Evolutionary conservation across 2,888 invertebrate species (phyloP).

Genomic region (Theretra japonica): DNA sequence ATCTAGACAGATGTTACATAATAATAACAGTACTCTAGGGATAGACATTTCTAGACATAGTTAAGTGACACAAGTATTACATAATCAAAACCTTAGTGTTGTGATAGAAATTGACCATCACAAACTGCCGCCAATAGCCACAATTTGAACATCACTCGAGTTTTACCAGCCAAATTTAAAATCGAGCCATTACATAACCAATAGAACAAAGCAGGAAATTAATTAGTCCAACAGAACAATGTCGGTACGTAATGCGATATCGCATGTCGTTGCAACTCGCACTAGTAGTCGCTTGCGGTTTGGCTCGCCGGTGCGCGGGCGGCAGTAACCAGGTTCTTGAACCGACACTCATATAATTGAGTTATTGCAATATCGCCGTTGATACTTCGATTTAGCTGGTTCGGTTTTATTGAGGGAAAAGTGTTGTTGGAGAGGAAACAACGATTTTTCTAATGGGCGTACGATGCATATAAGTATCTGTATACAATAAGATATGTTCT

Average conservation of each 20-base stretch:
- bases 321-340: conserved; percentile 18
- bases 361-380: conserved; percentile 11
- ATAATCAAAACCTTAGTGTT: too few species aligned
- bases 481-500: too few species aligned
- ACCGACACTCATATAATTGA: not conserved
- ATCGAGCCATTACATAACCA: not conserved
- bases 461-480: too few species aligned
- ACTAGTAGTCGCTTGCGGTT: conserved; percentile 15
- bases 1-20: not conserved
- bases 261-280: conserved; percentile 13
- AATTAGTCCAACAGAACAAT: conserved; percentile 2
- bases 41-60: too few species aligned
- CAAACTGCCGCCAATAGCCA: too few species aligned
- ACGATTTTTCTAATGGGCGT: too few species aligned
- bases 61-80: too few species aligned
- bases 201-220: conserved; percentile 12
- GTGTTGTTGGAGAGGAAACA: not conserved
- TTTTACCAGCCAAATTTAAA: not conserved
- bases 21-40: not conserved
- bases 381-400: not conserved
- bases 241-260: conserved; percentile 18
- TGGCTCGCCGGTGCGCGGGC: conserved; percentile 2
- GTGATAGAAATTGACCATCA: too few species aligned
- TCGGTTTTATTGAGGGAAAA: not conserved
- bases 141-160: too few species aligned